These are phyloP conservation scores for Cyclina sinensis DNA, from an alignment of 1,140 invertebrate genomes.

Conservation along the genomic window DNA sequence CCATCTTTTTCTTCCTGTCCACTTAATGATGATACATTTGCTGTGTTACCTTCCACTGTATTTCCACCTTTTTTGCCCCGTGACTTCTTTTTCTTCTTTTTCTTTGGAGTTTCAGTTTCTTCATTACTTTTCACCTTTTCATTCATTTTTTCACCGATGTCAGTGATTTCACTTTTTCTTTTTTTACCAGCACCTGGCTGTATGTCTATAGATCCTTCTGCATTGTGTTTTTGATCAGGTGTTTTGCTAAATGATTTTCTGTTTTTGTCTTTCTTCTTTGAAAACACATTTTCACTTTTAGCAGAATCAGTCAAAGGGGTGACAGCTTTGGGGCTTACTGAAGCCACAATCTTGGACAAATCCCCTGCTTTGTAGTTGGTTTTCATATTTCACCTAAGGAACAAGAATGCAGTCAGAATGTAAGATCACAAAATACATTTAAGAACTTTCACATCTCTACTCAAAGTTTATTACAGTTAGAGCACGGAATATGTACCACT, in stretches of 20 bases:
- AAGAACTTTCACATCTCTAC: no score
- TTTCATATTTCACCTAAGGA: background rate
- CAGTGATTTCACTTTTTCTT: no score
- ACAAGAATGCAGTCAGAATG: no score
- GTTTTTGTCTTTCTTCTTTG: conserved; percentile 7
- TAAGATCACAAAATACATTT: no score
- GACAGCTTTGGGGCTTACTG: background rate
- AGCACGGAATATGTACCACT: no score
- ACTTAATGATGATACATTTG: background rate
- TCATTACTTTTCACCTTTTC: background rate
- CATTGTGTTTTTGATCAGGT: background rate
- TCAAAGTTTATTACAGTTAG: no score
- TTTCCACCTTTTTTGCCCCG: background rate
- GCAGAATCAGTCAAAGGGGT: background rate
- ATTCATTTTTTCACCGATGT: background rate
- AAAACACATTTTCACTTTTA: background rate
- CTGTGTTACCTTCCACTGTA: background rate
- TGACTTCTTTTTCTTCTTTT: background rate
- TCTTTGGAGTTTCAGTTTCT: background rate
- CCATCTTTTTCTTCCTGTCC: background rate
- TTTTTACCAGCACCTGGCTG: background rate
- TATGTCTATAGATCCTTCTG: background rate
- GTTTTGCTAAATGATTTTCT: conserved; percentile 16
- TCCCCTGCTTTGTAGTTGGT: conserved; percentile 53
- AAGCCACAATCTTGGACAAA: conserved; percentile 44